A percentile compares a stretch with the other conserved stretches of the same genome.
These are phyloP conservation scores for Pollenia angustigena DNA, from an alignment of 2,888 invertebrate species.

Conservation along the genomic window DNA sequence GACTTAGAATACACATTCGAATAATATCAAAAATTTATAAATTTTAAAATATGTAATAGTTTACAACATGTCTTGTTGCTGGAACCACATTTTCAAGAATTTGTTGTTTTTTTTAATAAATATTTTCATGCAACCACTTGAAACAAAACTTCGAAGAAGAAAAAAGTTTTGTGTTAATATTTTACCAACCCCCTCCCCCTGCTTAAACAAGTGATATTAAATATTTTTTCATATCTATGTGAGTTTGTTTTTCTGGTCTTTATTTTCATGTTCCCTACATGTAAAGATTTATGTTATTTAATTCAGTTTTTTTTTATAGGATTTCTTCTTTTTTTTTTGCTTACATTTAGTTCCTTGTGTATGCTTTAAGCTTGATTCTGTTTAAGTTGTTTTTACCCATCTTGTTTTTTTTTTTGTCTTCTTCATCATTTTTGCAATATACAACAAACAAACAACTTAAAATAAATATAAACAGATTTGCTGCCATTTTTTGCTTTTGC, in stretches of 20 bases:
- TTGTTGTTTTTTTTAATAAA: neutral
- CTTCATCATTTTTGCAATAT: constrained; percentile 25
- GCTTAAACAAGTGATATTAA: neutral
- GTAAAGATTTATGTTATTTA: constrained; percentile 53
- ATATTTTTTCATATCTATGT: neutral
- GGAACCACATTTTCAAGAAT: constrained; percentile 26
- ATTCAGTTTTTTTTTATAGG: constrained; percentile 39
- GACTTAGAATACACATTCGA: too few species aligned
- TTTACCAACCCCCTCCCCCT: neutral
- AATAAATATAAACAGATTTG: constrained; percentile 71
- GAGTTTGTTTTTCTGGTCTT: constrained; percentile 1
- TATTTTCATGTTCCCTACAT: constrained; percentile 17
- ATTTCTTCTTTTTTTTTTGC: neutral
- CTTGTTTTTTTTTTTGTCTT: neutral
- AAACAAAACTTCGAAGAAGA: neutral
- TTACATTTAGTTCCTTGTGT: constrained; percentile 8
- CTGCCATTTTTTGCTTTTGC: constrained; percentile 57
- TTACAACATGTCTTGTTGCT: neutral
- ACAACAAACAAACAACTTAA: constrained; percentile 49
- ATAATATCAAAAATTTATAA: too few species aligned
- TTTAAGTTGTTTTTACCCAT: neutral
- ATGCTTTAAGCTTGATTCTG: neutral
- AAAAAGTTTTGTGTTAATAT: constrained; percentile 2
- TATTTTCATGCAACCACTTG: constrained; percentile 1
- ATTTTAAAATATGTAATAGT: neutral